phyloP scores from a whole-genome alignment of 1,140 invertebrate genomes.

The Pachypsylla venusta region DNA sequence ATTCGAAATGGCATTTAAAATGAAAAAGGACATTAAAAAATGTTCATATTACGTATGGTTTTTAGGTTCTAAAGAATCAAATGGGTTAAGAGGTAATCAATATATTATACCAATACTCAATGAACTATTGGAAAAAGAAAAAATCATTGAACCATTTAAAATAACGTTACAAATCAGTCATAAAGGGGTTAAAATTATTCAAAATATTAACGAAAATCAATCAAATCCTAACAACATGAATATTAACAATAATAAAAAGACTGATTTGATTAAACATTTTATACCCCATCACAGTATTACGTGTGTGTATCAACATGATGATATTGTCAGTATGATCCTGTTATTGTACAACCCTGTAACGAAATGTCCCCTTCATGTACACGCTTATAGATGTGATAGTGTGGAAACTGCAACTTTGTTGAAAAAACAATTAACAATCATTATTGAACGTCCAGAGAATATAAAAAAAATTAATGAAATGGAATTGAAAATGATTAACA shows the following conservation, averaged over 20 bases:
- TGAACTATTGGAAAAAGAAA: constrained; percentile 66
- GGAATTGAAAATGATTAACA: constrained; percentile 41
- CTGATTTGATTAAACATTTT: constrained; percentile 72
- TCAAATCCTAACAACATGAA: constrained; percentile 36
- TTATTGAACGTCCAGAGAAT: constrained; percentile 73
- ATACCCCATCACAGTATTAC: constrained; percentile 87
- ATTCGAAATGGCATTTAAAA: neutral
- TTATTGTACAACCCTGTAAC: constrained; percentile 83
- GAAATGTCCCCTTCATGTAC: constrained; percentile 74
- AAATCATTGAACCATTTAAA: constrained; percentile 78
- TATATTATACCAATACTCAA: constrained; percentile 68
- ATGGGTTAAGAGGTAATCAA: constrained; percentile 65
- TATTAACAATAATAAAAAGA: constrained; percentile 25
- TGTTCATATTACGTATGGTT: constrained; percentile 97
- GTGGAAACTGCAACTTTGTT: constrained; percentile 79
- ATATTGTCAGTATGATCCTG: constrained; percentile 79
- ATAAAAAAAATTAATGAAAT: constrained; percentile 69
- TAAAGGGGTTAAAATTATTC: constrained; percentile 87
- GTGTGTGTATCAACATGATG: constrained; percentile 70
- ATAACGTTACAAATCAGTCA: constrained; percentile 73
- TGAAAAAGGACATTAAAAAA: constrained; percentile 79
- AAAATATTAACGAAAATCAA: constrained; percentile 37
- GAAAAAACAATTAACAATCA: constrained; percentile 58
- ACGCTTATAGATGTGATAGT: constrained; percentile 89
- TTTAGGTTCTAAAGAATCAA: constrained; percentile 85